Conservation (phyloP, 92 coral and sea anemone genomes). For the Pocillopora grandis region DNA sequence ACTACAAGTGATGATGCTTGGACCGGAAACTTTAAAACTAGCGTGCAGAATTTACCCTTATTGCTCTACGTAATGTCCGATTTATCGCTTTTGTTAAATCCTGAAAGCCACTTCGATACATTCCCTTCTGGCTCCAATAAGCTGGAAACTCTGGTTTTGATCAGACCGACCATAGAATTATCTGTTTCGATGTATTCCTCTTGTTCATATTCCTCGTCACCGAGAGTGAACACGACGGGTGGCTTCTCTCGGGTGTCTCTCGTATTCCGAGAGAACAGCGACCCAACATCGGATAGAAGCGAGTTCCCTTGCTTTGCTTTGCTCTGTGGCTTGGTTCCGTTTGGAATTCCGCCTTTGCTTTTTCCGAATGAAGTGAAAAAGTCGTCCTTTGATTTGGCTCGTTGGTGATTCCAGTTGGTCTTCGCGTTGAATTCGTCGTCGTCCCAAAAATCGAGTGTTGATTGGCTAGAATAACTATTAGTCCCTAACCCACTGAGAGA, state of each 20-base stretch:
- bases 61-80: slow-evolving; percentile 7
- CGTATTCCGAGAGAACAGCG: slow-evolving; percentile 33
- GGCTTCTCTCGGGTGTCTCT: slow-evolving; percentile 39
- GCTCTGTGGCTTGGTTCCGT: slow-evolving; percentile 34
- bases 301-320: slow-evolving; percentile 3
- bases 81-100: slow-evolving; percentile 36
- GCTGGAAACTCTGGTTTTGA: slow-evolving; percentile 70
- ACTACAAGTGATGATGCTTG: neutral
- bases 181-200: slow-evolving; percentile 37
- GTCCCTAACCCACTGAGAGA: slow-evolving; percentile 7
- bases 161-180: slow-evolving; percentile 54
- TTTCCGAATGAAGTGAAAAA: slow-evolving; percentile 9
- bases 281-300: slow-evolving; percentile 37
- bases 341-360: slow-evolving; percentile 7
- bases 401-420: slow-evolving; percentile 2
- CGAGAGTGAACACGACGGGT: slow-evolving; percentile 30
- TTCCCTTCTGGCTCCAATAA: slow-evolving; percentile 54
- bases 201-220: slow-evolving; percentile 27
- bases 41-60: neutral
- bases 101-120: slow-evolving; percentile 46
- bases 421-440: slow-evolving; percentile 10
- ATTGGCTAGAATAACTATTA: slow-evolving; percentile 25
- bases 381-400: neutral
- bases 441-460: slow-evolving; percentile 41
- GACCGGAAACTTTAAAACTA: neutral